These are phyloP conservation scores for Alethe diademata DNA, from an alignment of 2,113 vertebrate species.

Conservation along the genomic window DNA sequence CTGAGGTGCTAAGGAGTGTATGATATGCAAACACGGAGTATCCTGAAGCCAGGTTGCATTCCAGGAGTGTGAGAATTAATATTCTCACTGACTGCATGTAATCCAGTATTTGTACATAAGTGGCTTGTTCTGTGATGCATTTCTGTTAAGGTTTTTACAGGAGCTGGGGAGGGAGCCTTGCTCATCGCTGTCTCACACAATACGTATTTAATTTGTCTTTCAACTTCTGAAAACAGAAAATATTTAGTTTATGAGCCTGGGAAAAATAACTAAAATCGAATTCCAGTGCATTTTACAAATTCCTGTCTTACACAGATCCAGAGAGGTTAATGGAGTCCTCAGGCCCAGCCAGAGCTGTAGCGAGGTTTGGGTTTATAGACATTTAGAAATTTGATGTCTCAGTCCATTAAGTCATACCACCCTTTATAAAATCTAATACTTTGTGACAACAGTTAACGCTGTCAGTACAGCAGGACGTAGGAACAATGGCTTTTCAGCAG, in stretches of 20 bases:
- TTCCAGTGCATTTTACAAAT: not conserved
- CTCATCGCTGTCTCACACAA: not conserved
- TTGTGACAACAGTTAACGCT: slow-evolving; percentile 31
- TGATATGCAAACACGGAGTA: not conserved
- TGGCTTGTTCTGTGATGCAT: not conserved
- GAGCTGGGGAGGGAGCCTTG: not conserved
- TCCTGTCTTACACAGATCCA: not conserved
- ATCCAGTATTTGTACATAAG: not conserved
- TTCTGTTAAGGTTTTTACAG: not conserved
- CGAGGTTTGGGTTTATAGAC: not conserved
- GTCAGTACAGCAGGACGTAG: not conserved
- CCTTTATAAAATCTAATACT: not conserved
- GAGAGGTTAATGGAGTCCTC: not conserved
- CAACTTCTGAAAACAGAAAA: not conserved
- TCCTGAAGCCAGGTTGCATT: not conserved
- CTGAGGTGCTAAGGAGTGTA: not conserved
- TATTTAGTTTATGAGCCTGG: not conserved
- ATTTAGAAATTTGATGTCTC: not conserved
- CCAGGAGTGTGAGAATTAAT: not conserved
- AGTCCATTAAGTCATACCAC: not conserved
- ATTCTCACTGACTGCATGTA: not conserved
- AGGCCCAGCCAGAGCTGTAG: not conserved
- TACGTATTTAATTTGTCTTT: not conserved
- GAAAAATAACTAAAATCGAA: not conserved
- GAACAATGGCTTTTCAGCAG: slow-evolving; percentile 32